Conservation (phyloP, 2,113 vertebrate species). For the Marcusenius ussheri region DNA sequence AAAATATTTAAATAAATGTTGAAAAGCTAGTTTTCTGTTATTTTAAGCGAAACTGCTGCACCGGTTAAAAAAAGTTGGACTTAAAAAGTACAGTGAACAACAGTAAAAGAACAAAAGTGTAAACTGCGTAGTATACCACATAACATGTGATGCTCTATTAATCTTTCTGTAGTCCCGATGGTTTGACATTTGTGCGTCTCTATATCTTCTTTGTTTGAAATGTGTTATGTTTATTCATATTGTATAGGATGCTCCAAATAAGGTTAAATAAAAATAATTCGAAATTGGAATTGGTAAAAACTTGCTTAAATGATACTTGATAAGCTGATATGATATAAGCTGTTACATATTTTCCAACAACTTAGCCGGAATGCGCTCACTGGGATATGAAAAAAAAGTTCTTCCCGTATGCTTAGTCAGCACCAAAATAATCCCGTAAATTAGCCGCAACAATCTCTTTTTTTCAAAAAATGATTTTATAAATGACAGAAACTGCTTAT, state of each 20-base stretch:
- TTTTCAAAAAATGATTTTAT: background rate
- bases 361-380: background rate
- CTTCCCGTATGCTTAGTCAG: background rate
- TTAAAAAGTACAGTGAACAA: background rate
- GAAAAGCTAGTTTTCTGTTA: background rate
- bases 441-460: background rate
- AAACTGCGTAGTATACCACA: background rate
- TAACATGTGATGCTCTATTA: background rate
- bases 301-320: background rate
- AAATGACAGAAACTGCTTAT: background rate
- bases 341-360: background rate
- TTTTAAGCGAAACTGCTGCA: background rate
- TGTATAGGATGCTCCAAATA: background rate
- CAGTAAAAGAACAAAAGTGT: background rate
- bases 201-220: background rate
- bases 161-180: background rate
- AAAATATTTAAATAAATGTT: background rate
- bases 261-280: background rate
- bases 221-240: background rate
- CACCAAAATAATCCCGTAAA: background rate
- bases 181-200: background rate
- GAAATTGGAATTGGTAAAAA: background rate
- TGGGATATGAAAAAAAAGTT: background rate
- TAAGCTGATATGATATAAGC: background rate
- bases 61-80: background rate